Evolutionary conservation across 2,113 vertebrate species (phyloP).

Genomic region (Dinomys branickii): DNA sequence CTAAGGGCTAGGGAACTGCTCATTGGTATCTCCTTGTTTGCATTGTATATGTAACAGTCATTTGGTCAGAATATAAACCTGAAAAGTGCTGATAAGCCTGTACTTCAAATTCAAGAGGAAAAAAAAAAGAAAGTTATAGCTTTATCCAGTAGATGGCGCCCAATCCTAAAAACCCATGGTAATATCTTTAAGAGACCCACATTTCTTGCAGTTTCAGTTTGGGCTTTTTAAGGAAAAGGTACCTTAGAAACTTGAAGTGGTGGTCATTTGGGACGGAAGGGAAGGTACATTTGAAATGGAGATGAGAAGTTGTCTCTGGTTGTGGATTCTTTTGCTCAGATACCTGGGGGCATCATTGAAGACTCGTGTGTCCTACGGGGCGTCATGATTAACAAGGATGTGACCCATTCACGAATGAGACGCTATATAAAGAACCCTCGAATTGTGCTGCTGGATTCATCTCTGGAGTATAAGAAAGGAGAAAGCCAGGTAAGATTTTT

Average conservation of each 20-base stretch:
- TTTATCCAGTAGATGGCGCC: constrained; percentile 64
- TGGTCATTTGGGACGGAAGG: neutral
- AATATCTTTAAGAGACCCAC: neutral
- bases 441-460: constrained; percentile 95
- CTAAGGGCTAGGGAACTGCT: neutral
- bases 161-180: neutral
- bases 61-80: neutral
- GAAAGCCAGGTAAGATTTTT: constrained; percentile 93
- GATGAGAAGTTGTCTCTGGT: neutral
- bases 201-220: neutral
- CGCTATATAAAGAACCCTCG: constrained; percentile 94
- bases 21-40: neutral
- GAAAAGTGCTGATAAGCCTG: neutral
- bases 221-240: neutral
- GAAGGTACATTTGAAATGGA: neutral
- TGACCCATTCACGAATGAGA: constrained; percentile 95
- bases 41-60: neutral
- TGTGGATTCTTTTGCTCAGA: constrained; percentile 83
- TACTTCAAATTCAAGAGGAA: neutral
- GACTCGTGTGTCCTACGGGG: constrained; percentile 94
- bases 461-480: constrained; percentile 98
- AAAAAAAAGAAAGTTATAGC: neutral
- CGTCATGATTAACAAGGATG: constrained; percentile 97
- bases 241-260: constrained; percentile 2
- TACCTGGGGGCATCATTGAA: constrained; percentile 95